Evolutionary conservation across 2,888 invertebrate species (phyloP).

Genomic region (Ophion ventricosus): DNA sequence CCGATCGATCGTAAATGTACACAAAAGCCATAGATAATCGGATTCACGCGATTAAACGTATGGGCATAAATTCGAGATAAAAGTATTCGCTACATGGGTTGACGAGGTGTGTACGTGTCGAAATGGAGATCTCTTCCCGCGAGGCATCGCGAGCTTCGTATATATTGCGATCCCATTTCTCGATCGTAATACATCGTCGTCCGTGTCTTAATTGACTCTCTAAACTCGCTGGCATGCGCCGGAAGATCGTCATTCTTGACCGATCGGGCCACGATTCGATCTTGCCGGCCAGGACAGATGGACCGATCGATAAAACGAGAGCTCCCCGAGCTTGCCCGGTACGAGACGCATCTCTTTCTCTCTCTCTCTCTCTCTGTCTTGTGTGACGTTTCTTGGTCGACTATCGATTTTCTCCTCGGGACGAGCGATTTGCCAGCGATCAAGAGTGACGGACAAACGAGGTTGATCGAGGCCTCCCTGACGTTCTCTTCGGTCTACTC

Average conservation of each 20-base stretch:
- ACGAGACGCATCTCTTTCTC: slow-evolving; percentile 35
- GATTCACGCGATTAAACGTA: not conserved
- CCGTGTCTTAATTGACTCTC: slow-evolving; percentile 62
- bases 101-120: slow-evolving; percentile 44
- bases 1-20: too few species aligned
- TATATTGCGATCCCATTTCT: slow-evolving; percentile 7
- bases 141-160: slow-evolving; percentile 39
- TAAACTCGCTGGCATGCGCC: slow-evolving; percentile 60
- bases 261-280: slow-evolving; percentile 64
- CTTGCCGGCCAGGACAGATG: slow-evolving; percentile 60
- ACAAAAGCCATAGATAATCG: not conserved
- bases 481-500: slow-evolving; percentile 18
- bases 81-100: not conserved
- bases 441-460: slow-evolving; percentile 63
- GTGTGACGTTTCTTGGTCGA: slow-evolving; percentile 27
- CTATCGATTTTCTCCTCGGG: slow-evolving; percentile 60
- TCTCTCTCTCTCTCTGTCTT: not conserved
- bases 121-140: slow-evolving; percentile 48
- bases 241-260: slow-evolving; percentile 53
- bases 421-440: slow-evolving; percentile 62
- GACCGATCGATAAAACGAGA: slow-evolving; percentile 64
- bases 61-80: not conserved
- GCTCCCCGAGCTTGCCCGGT: slow-evolving; percentile 6
- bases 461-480: slow-evolving; percentile 35
- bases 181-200: slow-evolving; percentile 54